phyloP scores from a whole-genome alignment of 2,888 invertebrate species.

The Napeogenes sylphis region DNA sequence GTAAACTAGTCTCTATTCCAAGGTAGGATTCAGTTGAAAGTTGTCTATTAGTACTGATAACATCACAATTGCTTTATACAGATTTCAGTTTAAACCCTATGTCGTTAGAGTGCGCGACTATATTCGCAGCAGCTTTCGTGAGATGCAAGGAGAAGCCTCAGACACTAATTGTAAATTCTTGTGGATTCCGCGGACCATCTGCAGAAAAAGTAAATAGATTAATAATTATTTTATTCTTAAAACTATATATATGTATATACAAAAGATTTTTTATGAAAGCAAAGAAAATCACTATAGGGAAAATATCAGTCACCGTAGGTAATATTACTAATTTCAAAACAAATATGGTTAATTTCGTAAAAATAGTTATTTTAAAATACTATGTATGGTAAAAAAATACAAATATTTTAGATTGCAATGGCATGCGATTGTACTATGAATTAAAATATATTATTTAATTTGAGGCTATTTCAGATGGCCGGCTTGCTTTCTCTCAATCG shows the following conservation, averaged over 20 bases:
- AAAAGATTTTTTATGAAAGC: too few species aligned
- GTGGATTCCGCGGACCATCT: slow-evolving; percentile 73
- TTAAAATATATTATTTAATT: too few species aligned
- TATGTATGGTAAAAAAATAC: too few species aligned
- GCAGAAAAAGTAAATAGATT: slow-evolving; percentile 59
- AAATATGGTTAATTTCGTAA: too few species aligned
- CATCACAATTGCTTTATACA: slow-evolving; percentile 28
- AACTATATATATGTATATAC: background rate
- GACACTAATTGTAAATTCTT: slow-evolving; percentile 76
- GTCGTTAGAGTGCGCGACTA: slow-evolving; percentile 77
- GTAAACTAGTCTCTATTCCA: too few species aligned
- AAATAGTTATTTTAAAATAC: too few species aligned
- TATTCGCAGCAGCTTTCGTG: slow-evolving; percentile 77
- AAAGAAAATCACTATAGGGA: too few species aligned
- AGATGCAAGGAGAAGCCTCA: slow-evolving; percentile 74
- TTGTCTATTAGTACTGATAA: background rate
- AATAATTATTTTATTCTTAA: slow-evolving; percentile 1
- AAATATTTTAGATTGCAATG: too few species aligned
- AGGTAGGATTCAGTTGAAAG: background rate
- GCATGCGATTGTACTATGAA: too few species aligned
- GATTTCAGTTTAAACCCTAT: slow-evolving; percentile 81
- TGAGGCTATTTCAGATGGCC: slow-evolving; percentile 55
- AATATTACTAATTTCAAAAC: too few species aligned
- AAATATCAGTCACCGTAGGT: too few species aligned
- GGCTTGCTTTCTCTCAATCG: slow-evolving; percentile 75